A percentile compares a stretch with the other conserved stretches of the same genome.
These are phyloP conservation scores for Otocyon megalotis DNA, from an alignment of 2,113 vertebrate species.

Conservation along the genomic window DNA sequence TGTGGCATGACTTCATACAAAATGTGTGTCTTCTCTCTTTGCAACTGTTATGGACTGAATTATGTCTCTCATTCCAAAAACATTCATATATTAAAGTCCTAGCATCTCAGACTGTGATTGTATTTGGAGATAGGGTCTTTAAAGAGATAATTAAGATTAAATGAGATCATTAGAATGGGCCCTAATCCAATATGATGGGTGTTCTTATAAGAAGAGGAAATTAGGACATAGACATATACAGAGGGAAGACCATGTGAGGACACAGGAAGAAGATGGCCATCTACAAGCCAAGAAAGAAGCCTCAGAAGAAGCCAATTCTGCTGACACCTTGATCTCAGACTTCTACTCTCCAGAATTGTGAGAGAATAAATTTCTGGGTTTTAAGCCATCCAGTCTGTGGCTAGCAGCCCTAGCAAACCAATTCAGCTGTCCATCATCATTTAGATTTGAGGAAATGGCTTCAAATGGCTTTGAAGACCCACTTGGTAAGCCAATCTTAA, in stretches of 20 bases:
- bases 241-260: neutral
- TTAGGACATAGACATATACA: neutral
- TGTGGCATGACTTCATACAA: neutral
- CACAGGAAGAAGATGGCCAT: neutral
- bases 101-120: neutral
- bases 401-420: neutral
- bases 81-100: neutral
- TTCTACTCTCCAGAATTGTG: neutral
- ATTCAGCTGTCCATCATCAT: neutral
- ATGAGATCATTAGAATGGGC: neutral
- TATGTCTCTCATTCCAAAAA: neutral
- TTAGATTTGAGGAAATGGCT: neutral
- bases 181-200: neutral
- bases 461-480: neutral
- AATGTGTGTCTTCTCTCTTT: neutral
- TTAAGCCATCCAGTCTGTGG: neutral
- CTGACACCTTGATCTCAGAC: neutral
- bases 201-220: neutral
- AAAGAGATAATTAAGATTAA: neutral
- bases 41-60: neutral
- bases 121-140: neutral
- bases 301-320: neutral
- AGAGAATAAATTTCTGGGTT: neutral
- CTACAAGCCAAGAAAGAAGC: neutral
- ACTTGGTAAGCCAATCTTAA: neutral